Conservation (phyloP, 2,113 vertebrate genomes). For the Heptranchias perlo region DNA sequence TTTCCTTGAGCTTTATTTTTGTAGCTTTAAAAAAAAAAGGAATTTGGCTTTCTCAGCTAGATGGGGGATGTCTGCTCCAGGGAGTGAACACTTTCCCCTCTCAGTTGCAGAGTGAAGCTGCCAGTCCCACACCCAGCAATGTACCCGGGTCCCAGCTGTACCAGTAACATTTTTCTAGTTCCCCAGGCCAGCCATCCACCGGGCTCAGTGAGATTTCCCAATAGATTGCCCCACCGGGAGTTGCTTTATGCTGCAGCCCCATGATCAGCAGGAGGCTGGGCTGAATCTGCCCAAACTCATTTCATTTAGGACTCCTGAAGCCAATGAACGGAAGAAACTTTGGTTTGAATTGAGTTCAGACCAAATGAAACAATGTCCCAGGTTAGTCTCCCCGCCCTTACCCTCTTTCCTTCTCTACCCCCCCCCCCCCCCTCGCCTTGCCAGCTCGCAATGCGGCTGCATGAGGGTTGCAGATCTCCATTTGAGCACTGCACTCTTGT, state of each 20-base stretch:
- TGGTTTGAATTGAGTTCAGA: not conserved
- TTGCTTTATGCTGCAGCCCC: not conserved
- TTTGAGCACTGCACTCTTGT: not conserved
- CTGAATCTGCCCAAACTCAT: not conserved
- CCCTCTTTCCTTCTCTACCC: too few relatives aligned
- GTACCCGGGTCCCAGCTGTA: not conserved
- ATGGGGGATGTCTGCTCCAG: not conserved
- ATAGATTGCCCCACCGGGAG: not conserved
- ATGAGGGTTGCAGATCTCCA: not conserved
- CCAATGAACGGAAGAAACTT: not conserved
- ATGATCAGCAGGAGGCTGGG: not conserved
- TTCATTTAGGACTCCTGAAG: not conserved
- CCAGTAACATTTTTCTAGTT: not conserved
- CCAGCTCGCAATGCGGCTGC: too few relatives aligned
- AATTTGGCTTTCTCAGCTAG: not conserved
- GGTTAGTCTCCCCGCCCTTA: not conserved
- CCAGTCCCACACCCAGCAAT: not conserved
- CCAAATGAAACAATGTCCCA: too few relatives aligned
- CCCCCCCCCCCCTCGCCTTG: not conserved
- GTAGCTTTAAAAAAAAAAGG: not conserved
- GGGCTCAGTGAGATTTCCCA: not conserved
- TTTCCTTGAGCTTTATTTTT: not conserved
- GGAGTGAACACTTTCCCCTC: not conserved
- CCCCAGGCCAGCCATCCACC: not conserved
- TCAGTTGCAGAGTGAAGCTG: not conserved